These are phyloP conservation scores for Drosophila algonquin DNA, from an alignment of 2,888 invertebrate species.

Conservation along the genomic window DNA sequence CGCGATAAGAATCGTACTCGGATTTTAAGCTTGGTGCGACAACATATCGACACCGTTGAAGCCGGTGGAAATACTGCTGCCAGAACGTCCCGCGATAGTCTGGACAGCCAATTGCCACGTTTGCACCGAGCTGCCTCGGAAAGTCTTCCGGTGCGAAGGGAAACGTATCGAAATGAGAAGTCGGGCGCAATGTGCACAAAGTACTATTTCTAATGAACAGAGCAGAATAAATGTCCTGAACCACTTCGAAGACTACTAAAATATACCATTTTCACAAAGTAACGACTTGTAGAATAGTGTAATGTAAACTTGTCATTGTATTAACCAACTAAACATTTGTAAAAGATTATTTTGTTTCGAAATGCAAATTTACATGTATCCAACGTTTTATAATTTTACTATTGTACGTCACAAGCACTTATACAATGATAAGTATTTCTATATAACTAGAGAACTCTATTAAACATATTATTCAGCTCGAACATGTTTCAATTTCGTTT, in stretches of 20 bases:
- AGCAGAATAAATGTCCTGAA: conserved; percentile 1
- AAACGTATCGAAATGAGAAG: conserved; percentile 77
- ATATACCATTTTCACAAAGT: conserved; percentile 24
- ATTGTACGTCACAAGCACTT: conserved; percentile 4
- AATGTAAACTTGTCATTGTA: conserved; percentile 16
- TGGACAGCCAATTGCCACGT: conserved; percentile 88
- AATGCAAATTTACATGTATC: conserved; percentile 15
- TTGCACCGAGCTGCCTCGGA: conserved; percentile 85
- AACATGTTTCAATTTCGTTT: conserved; percentile 84
- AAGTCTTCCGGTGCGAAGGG: conserved; percentile 73
- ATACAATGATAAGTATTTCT: background rate
- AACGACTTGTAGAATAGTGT: conserved; percentile 18
- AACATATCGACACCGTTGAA: conserved; percentile 86
- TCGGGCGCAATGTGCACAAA: conserved; percentile 81
- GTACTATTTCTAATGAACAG: conserved; percentile 66
- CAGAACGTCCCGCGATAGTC: conserved; percentile 86
- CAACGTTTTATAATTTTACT: conserved; percentile 37
- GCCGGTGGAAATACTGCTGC: conserved; percentile 86
- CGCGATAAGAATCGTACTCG: conserved; percentile 88
- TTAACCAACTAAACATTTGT: conserved; percentile 38
- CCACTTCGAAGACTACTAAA: conserved; percentile 16
- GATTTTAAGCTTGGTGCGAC: conserved; percentile 86
- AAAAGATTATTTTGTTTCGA: background rate
- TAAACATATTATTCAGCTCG: conserved; percentile 61
- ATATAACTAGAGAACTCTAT: conserved; percentile 31